Base-by-base conservation (phyloP, 1,140 invertebrate species). In the Ruditapes philippinarum region DNA sequence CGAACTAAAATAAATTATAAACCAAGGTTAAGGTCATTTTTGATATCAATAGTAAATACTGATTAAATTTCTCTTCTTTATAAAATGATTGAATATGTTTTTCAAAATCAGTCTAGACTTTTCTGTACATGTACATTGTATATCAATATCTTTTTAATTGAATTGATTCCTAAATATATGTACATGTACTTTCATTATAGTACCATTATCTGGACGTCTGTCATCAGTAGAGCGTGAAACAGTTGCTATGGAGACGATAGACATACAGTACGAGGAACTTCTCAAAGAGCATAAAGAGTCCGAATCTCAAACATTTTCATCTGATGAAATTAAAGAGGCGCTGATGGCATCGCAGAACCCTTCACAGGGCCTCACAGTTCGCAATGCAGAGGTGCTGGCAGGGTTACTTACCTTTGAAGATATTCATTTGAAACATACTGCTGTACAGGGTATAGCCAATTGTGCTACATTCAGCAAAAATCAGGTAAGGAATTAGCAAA, bases 401-500 rank as follows among this genome's bases (percentile, higher is more conserved):
- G 49, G 68, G 40, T 49, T 89, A 12, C 51, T 89, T 19, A 42
- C 45, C 0, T 76, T 49, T 60, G 38, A 74, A 25, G 87, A 89
- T 28, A 45, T 83, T 7, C 70, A 82, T 36, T 65, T 89, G 0
- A 81, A 82, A 62, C 78, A 89, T 80, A 36, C 78, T 31, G 79
- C 87, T 25, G 79, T 89, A 31, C 78, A 74, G 68, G 87, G 79
- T n/a, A 89, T 89, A 40, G 78, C 87, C 12, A 82, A 74, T n/a
- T 73, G 76, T 82, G 87, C 87, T 17, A 73, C 87, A 12, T 89
- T 89, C 38, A 82, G 79, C 22, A 40, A 42, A n/a, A 89, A 89
- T 36, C 87, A 89, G 79, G 87, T 89, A 76, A 80, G 60, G 28
- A 57, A 57, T n/a, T n/a, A n/a, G n/a, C n/a, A n/a, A n/a, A n/a